phyloP scores from a whole-genome alignment of 2,113 vertebrate genomes.

The Antidorcas marsupialis region DNA sequence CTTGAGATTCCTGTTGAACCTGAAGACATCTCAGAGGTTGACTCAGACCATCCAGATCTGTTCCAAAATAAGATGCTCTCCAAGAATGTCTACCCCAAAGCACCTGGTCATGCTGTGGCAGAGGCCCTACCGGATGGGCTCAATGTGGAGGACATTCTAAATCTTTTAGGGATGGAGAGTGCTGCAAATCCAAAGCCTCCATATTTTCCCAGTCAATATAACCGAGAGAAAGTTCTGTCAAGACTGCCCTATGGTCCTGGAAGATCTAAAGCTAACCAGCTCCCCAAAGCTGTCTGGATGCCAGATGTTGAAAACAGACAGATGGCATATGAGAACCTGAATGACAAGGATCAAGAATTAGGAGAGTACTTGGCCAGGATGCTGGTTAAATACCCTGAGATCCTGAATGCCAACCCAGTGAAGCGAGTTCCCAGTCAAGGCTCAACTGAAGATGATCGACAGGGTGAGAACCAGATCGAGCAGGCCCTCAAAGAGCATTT shows the following conservation, averaged over 20 bases:
- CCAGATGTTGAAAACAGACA: conserved; percentile 79
- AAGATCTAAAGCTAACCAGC: conserved; percentile 75
- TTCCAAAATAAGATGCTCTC: conserved; percentile 80
- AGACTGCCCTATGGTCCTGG: conserved; percentile 78
- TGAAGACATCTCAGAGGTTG: conserved; percentile 76
- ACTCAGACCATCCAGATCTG: conserved; percentile 73
- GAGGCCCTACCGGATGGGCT: conserved; percentile 86
- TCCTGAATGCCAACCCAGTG: conserved; percentile 77
- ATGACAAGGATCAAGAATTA: conserved; percentile 87
- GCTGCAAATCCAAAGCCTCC: conserved; percentile 80
- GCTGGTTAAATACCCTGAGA: conserved; percentile 85
- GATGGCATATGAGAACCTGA: conserved; percentile 81
- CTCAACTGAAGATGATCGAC: conserved; percentile 73
- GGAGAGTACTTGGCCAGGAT: conserved; percentile 89
- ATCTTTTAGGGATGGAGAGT: conserved; percentile 85
- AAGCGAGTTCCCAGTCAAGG: conserved; percentile 81
- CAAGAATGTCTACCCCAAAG: conserved; percentile 78
- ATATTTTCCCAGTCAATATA: conserved; percentile 82
- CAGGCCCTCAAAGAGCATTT: conserved; percentile 86
- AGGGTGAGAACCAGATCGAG: conserved; percentile 78
- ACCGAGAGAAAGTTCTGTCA: conserved; percentile 78
- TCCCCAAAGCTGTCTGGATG: conserved; percentile 78
- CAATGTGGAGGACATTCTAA: conserved; percentile 89
- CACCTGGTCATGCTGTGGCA: conserved; percentile 68
- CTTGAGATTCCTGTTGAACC: conserved; percentile 78